Evolutionary conservation across 1,140 invertebrate species (phyloP), one percentile per base, ranked within the genome.

Genomic region (Pararge aegeria): DNA sequence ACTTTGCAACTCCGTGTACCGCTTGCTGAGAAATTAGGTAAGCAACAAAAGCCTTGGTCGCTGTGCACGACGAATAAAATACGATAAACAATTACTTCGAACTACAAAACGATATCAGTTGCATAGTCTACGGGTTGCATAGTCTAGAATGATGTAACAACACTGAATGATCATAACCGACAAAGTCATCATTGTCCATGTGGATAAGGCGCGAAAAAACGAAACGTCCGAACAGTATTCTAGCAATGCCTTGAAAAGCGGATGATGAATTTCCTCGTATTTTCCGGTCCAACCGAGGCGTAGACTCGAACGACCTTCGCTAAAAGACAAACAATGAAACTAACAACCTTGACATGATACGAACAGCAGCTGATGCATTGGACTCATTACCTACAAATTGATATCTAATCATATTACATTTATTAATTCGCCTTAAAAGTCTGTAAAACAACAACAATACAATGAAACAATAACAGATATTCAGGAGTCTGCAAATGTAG

Each of bases 21-120:
- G 78, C 80, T 87, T 75, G 76, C 83, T 82, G 77, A 79, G 78
- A 84, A 87, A 87, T 87, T 89, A 84, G 84, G 87, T 89, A 89
- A 87, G 80, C 79, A 80, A 86, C 80, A 83, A 83, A 81, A 79
- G 78, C 73, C 73, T 78, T 75, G 78, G 64, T 83, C 71, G 72
- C 57, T 72, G 73, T 75, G 70, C 74, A 78, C 72, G 68, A 75
- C 71, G 65, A 57, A 65, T 70, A 64, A 71, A 71, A 73, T 74
- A 73, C 70, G 75, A 78, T 83, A 80, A 79, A 80, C 77, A 84
- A 87, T 84, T 78, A 64, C 65, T 66, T 70, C 63, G 34, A 59
- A 62, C 66, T 59, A 73, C 67, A 71, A 58, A 68, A 78, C 66
- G 49, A 61, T 75, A 71, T 70, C 61, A 68, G 58, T 53, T 58